These are phyloP conservation scores for Formicarius rufipectus DNA, from an alignment of 2,113 vertebrate genomes.

Conservation along the genomic window DNA sequence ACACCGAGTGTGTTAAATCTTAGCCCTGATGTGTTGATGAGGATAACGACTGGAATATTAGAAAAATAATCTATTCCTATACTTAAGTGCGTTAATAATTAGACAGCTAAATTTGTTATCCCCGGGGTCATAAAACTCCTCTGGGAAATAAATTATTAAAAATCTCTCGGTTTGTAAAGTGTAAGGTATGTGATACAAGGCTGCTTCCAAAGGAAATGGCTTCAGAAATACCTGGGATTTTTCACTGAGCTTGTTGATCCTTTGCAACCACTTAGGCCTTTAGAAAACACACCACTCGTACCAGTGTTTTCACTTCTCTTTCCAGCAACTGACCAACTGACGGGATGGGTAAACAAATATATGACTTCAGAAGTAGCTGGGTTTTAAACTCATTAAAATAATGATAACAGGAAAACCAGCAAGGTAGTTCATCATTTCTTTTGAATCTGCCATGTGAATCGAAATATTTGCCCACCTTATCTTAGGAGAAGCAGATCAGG, in stretches of 20 bases:
- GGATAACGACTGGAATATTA: background rate
- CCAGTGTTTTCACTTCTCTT: background rate
- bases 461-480: background rate
- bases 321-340: background rate
- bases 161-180: background rate
- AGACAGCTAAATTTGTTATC: constrained; percentile 47
- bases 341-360: background rate
- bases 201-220: background rate
- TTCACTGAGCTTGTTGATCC: background rate
- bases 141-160: constrained; percentile 35
- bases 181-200: background rate
- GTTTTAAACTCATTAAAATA: background rate
- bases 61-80: constrained; percentile 26
- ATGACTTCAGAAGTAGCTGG: background rate
- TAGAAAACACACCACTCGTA: background rate
- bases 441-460: fast-evolving
- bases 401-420: background rate
- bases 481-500: background rate
- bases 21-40: constrained; percentile 21
- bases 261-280: background rate
- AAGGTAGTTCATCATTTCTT: background rate
- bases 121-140: background rate
- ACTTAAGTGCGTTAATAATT: constrained; percentile 1
- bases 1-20: background rate
- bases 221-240: background rate